These are phyloP conservation scores for Agapornis roseicollis DNA, from an alignment of 2,113 vertebrate species.

Conservation along the genomic window DNA sequence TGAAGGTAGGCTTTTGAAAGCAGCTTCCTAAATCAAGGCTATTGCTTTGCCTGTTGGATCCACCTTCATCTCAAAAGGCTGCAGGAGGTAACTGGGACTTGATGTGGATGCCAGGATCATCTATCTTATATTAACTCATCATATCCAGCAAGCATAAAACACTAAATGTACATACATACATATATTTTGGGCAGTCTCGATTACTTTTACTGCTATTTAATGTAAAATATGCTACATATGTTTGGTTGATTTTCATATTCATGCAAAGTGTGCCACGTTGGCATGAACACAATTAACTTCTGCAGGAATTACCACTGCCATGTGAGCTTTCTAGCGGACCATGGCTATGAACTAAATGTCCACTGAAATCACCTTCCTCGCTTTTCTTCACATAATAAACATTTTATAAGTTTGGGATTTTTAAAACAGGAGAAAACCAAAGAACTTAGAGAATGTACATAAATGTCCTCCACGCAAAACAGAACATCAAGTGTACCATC, in stretches of 20 bases:
- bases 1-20: neutral
- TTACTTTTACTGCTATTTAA: neutral
- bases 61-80: neutral
- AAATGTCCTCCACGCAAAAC: neutral
- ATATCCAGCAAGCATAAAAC: neutral
- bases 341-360: neutral
- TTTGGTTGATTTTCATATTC: neutral
- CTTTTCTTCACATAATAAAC: neutral
- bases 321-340: neutral
- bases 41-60: neutral
- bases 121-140: neutral
- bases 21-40: neutral
- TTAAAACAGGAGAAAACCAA: neutral
- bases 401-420: neutral
- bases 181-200: neutral
- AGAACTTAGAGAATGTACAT: neutral
- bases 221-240: rapidly evolving
- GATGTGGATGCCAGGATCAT: neutral
- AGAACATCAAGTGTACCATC: neutral
- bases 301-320: neutral
- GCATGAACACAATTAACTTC: neutral
- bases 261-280: neutral
- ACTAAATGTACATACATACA: neutral
- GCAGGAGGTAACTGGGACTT: neutral
- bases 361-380: neutral